Evolutionary conservation across 1,140 invertebrate genomes (phyloP), one percentile per base, ranked within the genome.

Genomic region (Coboldia fuscipes): DNA sequence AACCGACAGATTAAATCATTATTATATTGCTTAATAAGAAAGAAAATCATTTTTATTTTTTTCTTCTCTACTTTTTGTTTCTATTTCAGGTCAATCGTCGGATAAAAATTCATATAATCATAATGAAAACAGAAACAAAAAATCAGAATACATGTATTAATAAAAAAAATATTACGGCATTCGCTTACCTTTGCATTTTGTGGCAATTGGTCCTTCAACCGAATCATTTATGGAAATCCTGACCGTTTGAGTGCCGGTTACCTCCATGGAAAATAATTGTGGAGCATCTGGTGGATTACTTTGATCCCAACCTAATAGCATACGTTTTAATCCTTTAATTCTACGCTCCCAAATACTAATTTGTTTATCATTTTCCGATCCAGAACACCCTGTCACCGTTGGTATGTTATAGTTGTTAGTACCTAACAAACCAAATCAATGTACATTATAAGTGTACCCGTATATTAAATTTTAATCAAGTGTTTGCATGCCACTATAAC

Each of bases 331-430:
- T 0, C 80, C 73, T 50, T 80, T 70, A 2, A 79, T 70, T 39
- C 84, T 66, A 33, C 84, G 64, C 42, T 90, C 80, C 84, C 86
- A 92, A 16, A 84, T 68, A 30, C 74, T 70, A 13, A 82, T 67
- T 47, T 89, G 82, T 45, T 83, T 82, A 47, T 90, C 83, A 40
- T 77, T 77, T 42, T 73, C 65, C 27, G 65, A 74, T 24, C 68
- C 70, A 13, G 75, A 63, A 58, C 60, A 76, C 27, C 66, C 72
- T 49, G 62, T 67, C 42, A 65, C 61, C n/a, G 61, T 50, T 28
- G 60, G 49, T 38, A 50, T 50, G 24, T 46, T 45, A 32, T 51
- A 32, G 19, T 17, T n/a, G n/a, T n/a, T 19, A 21, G 12, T 32
- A 10, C 30, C 30, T 32, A 12, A 7, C 14, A 30, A 20, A 7